Evolutionary conservation across 2,888 invertebrate genomes (phyloP).

Genomic region (Drosophila niveifrons): DNA sequence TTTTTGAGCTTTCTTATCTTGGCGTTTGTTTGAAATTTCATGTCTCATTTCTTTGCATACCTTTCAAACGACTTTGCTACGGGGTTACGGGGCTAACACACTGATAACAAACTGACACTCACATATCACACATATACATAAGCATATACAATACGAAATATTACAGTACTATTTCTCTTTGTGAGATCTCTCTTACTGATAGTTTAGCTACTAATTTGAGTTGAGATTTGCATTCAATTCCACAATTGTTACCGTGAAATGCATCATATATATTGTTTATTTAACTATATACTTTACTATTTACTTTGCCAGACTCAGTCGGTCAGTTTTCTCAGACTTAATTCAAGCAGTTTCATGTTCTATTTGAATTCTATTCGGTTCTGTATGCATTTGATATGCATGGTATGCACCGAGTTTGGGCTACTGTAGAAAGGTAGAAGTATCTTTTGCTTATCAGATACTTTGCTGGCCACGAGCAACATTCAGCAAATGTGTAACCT

Average conservation of each 20-base stretch:
- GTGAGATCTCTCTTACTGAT: neutral
- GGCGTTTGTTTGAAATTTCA: conserved; percentile 48
- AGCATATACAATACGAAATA: neutral
- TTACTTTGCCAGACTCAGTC: neutral
- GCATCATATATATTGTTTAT: conserved; percentile 13
- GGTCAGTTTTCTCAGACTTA: conserved; percentile 7
- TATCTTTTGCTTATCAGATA: conserved; percentile 45
- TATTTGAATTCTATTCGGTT: conserved; percentile 21
- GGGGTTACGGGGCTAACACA: conserved; percentile 19
- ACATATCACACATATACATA: neutral
- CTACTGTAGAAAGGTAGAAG: conserved; percentile 20
- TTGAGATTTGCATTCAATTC: conserved; percentile 11
- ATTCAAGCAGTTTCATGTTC: conserved; percentile 24
- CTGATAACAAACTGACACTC: conserved; percentile 58
- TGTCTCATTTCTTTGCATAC: conserved; percentile 47
- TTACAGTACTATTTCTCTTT: neutral
- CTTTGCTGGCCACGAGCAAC: conserved; percentile 19
- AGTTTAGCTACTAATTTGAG: neutral
- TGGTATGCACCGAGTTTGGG: conserved; percentile 27
- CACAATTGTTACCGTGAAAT: conserved; percentile 9
- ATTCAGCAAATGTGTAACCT: conserved; percentile 52
- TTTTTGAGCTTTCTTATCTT: conserved; percentile 55
- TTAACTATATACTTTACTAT: neutral
- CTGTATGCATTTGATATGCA: conserved; percentile 38
- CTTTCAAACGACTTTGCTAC: conserved; percentile 74